Conservation (phyloP, 2,888 invertebrate genomes). For the Trachelus stipa region DNA sequence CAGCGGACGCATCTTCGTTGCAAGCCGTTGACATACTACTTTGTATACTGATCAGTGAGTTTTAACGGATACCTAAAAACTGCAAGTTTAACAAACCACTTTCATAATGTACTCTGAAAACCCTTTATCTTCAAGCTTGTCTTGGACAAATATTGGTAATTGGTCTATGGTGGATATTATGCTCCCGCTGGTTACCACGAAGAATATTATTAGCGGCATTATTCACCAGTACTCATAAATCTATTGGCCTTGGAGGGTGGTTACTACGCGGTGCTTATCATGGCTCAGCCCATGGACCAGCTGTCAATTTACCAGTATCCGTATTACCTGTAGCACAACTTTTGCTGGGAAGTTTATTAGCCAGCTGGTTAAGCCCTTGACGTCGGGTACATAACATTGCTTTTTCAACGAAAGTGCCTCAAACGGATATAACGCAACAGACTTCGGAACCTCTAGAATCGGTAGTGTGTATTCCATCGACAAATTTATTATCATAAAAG, state of each 20-base stretch:
- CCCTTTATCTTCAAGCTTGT: slow-evolving; percentile 48
- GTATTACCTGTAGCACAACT: slow-evolving; percentile 61
- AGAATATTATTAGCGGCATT: slow-evolving; percentile 54
- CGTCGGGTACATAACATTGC: slow-evolving; percentile 1
- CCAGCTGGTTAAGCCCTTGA: slow-evolving; percentile 56
- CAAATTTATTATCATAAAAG: background rate
- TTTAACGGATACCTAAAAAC: background rate
- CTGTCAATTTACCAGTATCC: slow-evolving; percentile 59
- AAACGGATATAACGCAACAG: background rate
- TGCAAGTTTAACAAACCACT: background rate
- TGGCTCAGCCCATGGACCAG: slow-evolving; percentile 55
- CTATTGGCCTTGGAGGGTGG: slow-evolving; percentile 62
- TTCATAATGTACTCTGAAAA: background rate
- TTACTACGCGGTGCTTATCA: slow-evolving; percentile 60
- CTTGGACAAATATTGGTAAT: slow-evolving; percentile 56
- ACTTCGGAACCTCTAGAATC: background rate
- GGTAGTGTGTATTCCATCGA: background rate
- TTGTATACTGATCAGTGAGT: slow-evolving; percentile 58
- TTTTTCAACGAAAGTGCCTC: slow-evolving; percentile 19
- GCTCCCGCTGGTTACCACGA: slow-evolving; percentile 58
- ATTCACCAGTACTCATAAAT: slow-evolving; percentile 62
- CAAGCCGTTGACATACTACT: slow-evolving; percentile 58
- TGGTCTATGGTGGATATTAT: slow-evolving; percentile 59
- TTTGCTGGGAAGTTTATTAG: slow-evolving; percentile 58
- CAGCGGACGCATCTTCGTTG: slow-evolving; percentile 57